Base-by-base conservation (phyloP, 2,113 vertebrate genomes). In the Syngnathus scovelli region DNA sequence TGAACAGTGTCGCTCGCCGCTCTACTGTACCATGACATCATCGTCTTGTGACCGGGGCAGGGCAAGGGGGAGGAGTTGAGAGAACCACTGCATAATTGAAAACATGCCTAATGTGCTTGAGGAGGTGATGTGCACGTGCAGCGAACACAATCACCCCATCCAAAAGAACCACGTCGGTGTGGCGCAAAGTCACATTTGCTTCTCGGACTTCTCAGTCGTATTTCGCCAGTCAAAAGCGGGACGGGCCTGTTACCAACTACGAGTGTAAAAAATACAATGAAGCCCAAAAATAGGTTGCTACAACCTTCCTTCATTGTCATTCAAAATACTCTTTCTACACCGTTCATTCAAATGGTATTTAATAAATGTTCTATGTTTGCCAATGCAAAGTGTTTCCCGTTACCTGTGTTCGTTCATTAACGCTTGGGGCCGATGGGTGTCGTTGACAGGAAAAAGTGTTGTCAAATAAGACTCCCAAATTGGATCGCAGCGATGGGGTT, bases 381-480 rank as follows among this genome's bases (percentile, higher is more conserved):
- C 27, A 33, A 33, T 33, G 27, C 27, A 33, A 33, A 33, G 27
- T 33, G 3, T 33, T 33, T 33, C 27, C 2, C 27, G 27, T 27
- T 3, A 3, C 27, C 27, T 18, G 56, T 46, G 36, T 4, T 63
- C 3, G 36, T 4, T 63, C 3, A 44, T 69, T 65, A 12, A 56
- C 72, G 10, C n/a, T 55, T 33, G 70, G 9, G n/a, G 51, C 19
- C 67, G 1, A 44, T 81, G 81, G 60, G 0, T 54, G 64, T 85
- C 69, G 77, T 85, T 88, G 37, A 10, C 76, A 99, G 96, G 96
- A 98, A 95, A 98, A 97, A 95, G 93, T 96, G 92, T 95, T 95
- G 92, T 95, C 95, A 85, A 96, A 94, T 92, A 98, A 98, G 91
- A 98, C 96, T 89, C 95, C 95, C 54, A 99, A 98, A 92, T 92